phyloP scores from a whole-genome alignment of 2,797 vertebrate species.

The Silurus aristotelis region DNA sequence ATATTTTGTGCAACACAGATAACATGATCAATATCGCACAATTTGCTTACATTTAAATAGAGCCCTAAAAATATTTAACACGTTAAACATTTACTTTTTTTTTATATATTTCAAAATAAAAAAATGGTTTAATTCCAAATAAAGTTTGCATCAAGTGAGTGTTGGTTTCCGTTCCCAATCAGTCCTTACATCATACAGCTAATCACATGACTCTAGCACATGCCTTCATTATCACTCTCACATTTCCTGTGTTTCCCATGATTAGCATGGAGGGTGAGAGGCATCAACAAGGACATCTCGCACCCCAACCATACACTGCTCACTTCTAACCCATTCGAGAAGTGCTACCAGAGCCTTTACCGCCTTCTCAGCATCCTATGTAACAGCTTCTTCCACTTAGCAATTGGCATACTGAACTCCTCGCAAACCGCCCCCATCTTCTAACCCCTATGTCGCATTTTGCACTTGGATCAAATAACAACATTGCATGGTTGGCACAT shows the following conservation, averaged over 20 bases:
- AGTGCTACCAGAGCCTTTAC: not conserved
- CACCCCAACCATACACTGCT: no score
- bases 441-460: not conserved
- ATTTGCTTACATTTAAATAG: no score
- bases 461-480: not conserved
- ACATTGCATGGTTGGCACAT: not conserved
- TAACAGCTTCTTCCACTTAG: not conserved
- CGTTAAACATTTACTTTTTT: no score
- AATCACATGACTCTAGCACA: not conserved
- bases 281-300: not conserved
- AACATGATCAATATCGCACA: no score
- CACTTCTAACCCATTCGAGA: not conserved
- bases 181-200: not conserved
- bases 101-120: no score
- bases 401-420: not conserved
- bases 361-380: no score
- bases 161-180: not conserved
- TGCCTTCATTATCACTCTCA: not conserved
- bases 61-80: no score
- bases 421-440: not conserved
- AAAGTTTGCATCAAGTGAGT: not conserved
- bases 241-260: not conserved
- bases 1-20: no score
- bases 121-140: no score
- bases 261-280: not conserved